Conservation (phyloP, 2,113 vertebrate genomes). For the Lophotis ruficrista region DNA sequence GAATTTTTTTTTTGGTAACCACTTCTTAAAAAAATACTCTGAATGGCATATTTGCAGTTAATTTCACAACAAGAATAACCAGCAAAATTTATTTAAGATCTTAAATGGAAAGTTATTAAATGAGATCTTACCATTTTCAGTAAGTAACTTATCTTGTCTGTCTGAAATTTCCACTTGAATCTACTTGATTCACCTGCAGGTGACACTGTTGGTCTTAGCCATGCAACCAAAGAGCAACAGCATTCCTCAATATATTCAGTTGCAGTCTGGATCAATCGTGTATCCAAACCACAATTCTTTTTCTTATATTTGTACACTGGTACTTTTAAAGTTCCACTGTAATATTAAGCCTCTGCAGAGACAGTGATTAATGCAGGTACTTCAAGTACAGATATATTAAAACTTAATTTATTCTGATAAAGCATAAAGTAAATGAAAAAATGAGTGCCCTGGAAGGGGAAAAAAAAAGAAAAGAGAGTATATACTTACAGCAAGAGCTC, state of each 20-base stretch:
- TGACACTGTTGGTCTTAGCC: slow-evolving; percentile 71
- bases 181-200: slow-evolving; percentile 66
- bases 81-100: neutral
- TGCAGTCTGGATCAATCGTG: slow-evolving; percentile 30
- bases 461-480: neutral
- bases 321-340: neutral
- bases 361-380: slow-evolving; percentile 42
- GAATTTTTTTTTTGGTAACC: neutral
- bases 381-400: slow-evolving; percentile 9
- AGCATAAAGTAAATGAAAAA: slow-evolving; percentile 44
- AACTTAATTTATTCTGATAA: slow-evolving; percentile 30
- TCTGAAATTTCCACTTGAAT: neutral
- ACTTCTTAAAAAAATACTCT: neutral
- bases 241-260: neutral
- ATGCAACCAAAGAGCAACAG: neutral
- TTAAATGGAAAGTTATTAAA: neutral
- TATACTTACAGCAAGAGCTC: neutral
- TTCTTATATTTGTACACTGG: neutral
- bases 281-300: slow-evolving; percentile 37
- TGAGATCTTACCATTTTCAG: neutral
- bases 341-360: slow-evolving; percentile 19
- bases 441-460: neutral
- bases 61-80: neutral
- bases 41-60: neutral
- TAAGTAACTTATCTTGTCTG: neutral